A percentile compares a stretch with the other conserved stretches of the same genome.
phyloP scores from a whole-genome alignment of 2,113 vertebrate species.

The Poeciliopsis occidentalis region DNA sequence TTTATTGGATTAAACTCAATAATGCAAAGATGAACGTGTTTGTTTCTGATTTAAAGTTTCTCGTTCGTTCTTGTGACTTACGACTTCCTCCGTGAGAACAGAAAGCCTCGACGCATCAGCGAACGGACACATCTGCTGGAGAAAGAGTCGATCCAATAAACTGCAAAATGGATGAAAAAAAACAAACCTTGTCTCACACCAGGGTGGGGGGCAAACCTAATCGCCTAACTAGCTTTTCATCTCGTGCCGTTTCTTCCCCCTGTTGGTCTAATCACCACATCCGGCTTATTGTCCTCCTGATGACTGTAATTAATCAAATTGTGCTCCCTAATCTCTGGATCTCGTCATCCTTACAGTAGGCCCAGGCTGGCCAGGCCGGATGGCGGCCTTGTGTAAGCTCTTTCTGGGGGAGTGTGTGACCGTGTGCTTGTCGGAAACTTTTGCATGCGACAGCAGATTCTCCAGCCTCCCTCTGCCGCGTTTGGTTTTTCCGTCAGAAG shows the following conservation, averaged over 20 bases:
- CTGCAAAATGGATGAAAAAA: conserved; percentile 56
- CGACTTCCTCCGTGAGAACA: background rate
- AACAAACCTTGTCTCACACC: conserved; percentile 51
- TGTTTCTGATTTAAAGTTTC: background rate
- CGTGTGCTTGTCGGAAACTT: conserved; percentile 54
- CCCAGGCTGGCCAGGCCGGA: conserved; percentile 50
- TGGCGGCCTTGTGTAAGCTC: conserved; percentile 67
- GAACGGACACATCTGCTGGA: conserved; percentile 55
- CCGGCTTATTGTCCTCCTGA: conserved; percentile 72
- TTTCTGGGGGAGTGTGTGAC: conserved; percentile 42
- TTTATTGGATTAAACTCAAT: background rate
- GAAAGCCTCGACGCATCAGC: conserved; percentile 48
- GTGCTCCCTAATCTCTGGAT: conserved; percentile 70
- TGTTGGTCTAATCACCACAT: conserved; percentile 63
- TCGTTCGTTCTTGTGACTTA: background rate
- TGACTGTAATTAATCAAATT: conserved; percentile 76
- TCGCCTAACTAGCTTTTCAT: conserved; percentile 59
- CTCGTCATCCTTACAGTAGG: conserved; percentile 60
- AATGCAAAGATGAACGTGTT: background rate
- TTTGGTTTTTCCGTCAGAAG: conserved; percentile 10
- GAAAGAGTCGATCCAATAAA: conserved; percentile 48
- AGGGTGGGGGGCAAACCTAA: conserved; percentile 35
- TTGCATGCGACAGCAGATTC: conserved; percentile 54
- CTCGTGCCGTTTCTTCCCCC: conserved; percentile 57
- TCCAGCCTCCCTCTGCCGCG: conserved; percentile 20